Evolutionary conservation across 2,888 invertebrate species (phyloP).

Genomic region (Scelioninae gen. 1): DNA sequence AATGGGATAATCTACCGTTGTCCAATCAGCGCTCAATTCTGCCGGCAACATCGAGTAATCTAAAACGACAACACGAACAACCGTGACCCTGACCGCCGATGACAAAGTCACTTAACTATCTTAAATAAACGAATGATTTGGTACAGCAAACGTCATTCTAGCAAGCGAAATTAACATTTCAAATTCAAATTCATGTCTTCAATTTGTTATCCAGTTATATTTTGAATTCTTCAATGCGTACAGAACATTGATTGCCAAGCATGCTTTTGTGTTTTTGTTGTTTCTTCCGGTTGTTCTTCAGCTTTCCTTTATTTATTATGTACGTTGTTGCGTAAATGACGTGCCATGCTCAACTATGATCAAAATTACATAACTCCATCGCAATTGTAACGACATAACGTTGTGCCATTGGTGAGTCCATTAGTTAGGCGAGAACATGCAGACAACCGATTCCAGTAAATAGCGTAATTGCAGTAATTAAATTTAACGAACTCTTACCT

Average conservation of each 20-base stretch:
- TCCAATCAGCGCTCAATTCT: constrained; percentile 79
- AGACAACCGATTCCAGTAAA: constrained; percentile 34
- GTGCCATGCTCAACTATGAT: constrained; percentile 38
- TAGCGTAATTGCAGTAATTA: constrained; percentile 36
- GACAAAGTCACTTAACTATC: neutral
- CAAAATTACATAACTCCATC: neutral
- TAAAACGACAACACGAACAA: constrained; percentile 76
- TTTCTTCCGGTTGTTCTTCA: too few species aligned
- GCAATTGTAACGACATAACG: constrained; percentile 12
- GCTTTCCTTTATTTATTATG: neutral
- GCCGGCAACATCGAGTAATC: constrained; percentile 80
- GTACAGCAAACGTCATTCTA: constrained; percentile 64
- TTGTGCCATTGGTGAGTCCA: constrained; percentile 29
- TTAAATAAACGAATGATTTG: constrained; percentile 26
- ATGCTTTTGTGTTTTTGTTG: too few species aligned
- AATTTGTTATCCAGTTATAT: neutral
- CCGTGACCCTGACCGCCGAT: constrained; percentile 13
- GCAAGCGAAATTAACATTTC: too few species aligned
- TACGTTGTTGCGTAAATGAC: constrained; percentile 18
- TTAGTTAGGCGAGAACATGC: constrained; percentile 44
- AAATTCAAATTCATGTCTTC: too few species aligned
- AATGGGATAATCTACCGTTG: constrained; percentile 78
- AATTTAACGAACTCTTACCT: constrained; percentile 62
- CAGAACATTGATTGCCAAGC: constrained; percentile 22
- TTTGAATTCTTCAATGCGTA: constrained; percentile 1